Base-by-base conservation (phyloP, 2,888 invertebrate species). In the Cryptocephalus primarius region DNA sequence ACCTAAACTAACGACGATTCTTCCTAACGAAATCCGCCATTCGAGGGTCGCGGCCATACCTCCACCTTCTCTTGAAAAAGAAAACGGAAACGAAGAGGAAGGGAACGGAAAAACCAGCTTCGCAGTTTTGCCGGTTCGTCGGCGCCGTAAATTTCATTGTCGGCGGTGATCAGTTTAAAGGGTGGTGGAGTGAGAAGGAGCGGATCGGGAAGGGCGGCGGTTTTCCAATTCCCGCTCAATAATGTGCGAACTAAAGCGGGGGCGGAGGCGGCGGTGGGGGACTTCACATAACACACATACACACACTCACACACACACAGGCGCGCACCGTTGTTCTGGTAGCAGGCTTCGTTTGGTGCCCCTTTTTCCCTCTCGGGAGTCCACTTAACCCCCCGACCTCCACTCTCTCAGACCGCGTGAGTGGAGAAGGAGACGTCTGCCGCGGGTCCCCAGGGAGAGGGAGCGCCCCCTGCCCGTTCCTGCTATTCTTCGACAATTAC, bases 221-320 rank as follows among this genome's bases (percentile, higher is more conserved):
- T 72, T 73, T 73, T 72, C 73, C 72, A 72, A 74, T 73, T 68
- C 67, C 72, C 74, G 75, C 73, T 76, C 75, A 75, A 76, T 76
- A 76, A 76, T 72, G 75, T 75, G 75, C 75, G 75, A 75, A 75
- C 72, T 72, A 71, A 72, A 73, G 71, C 22, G 22, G 69, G 71
- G 70, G 71, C 11, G 72, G 72, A 70, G 72, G 66, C 65, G 65
- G 44, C 45, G 49, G 40, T 40, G 9, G 22, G 22, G 22, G 22
- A 22, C 22, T 22, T 22, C 22, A 22, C 22, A 22, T 22, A 22
- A 22, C 22, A 22, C 22, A 22, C 22, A 22, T 6, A 22, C 22
- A 22, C 22, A 22, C 22, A 22, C 22, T 4, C 22, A 22, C 22
- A 22, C 22, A 22, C 22, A 22, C 22, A 22, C 22, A 22, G 3